Evolutionary conservation across 2,888 invertebrate species (phyloP), one percentile per base, ranked within the genome.

Genomic region (Drosophila algonquin): DNA sequence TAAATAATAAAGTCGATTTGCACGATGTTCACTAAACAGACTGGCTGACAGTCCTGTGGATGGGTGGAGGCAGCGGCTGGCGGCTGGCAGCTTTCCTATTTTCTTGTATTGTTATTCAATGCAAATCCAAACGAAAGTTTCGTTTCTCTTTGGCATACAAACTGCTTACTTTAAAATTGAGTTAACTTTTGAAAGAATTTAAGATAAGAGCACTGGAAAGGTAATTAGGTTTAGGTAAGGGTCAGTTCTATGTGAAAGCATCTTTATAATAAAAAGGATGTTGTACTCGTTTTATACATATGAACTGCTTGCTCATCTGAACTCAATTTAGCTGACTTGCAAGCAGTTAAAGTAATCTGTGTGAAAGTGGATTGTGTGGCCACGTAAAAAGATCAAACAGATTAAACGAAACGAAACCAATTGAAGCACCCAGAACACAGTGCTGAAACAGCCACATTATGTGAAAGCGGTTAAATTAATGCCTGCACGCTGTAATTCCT

Each of bases 1-100:
- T 87, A 89, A 89, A 89, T 89, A 89, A 87, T 87, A 85, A 77
- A 89, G 74, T 87, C 87, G 77, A 89, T 85, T 89, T 77, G 69
- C 71, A 79, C 86, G 71, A 57, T 72, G 83, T 75, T 86, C 63
- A 61, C 54, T 46, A 47, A 54, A 51, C n/a, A 57, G 24, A 45
- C 7, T 12, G n/a, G 44, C 35, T n/a, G 27, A 24, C 40, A 40
- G 40, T 14, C 40, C 14, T 14, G 14, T 5, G 35, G 14, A 35
- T 12, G 35, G 14, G 12, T 1, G 30, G 30, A 7, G 10, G 32
- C 12, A 45, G 21, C 40, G 35, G 24, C 30, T 27, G 45, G 32
- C 27, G 27, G 27, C 27, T 27, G 27, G 27, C 1, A 8, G 30
- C 46, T 46, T 16, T 47, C 27, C 51, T 30, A 64, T 47, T 61